Conservation (phyloP, 2,888 invertebrate species). For the Ctenicera cuprea region DNA sequence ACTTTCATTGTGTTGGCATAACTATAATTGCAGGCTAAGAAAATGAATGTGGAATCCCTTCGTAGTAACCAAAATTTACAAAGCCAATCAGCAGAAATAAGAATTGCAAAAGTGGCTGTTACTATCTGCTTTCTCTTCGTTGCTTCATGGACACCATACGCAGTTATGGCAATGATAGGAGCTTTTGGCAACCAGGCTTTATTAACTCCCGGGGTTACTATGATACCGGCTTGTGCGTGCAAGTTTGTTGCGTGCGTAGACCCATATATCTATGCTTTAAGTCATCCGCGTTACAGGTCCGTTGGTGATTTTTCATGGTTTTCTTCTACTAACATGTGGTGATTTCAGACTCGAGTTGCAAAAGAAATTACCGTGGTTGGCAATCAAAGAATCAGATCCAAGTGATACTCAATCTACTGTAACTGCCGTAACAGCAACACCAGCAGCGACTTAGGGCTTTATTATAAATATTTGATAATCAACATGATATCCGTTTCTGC, state of each 20-base stretch:
- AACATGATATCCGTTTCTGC: no score
- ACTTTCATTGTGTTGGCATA: neutral
- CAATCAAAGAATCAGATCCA: slow-evolving; percentile 78
- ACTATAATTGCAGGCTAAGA: slow-evolving; percentile 80
- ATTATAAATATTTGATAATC: no score
- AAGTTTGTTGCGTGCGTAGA: slow-evolving; percentile 94
- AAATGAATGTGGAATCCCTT: slow-evolving; percentile 93
- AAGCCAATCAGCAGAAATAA: slow-evolving; percentile 84
- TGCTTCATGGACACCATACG: slow-evolving; percentile 94
- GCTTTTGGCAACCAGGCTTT: slow-evolving; percentile 86
- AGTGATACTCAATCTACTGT: slow-evolving; percentile 77
- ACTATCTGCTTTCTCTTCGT: slow-evolving; percentile 90
- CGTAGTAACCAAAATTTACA: slow-evolving; percentile 82
- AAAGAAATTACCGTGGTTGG: slow-evolving; percentile 87
- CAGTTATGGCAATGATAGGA: slow-evolving; percentile 86
- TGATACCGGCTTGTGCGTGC: slow-evolving; percentile 91
- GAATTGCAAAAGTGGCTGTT: slow-evolving; percentile 92
- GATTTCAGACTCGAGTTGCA: slow-evolving; percentile 82
- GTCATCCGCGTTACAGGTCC: slow-evolving; percentile 92
- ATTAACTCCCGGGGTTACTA: slow-evolving; percentile 85
- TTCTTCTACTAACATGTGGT: neutral
- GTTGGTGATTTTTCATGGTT: neutral
- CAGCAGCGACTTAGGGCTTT: neutral
- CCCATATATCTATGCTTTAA: slow-evolving; percentile 93
- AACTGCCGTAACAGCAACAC: slow-evolving; percentile 71